phyloP scores from a whole-genome alignment of 2,888 invertebrate species.

The Eristalinus aeneus region DNA sequence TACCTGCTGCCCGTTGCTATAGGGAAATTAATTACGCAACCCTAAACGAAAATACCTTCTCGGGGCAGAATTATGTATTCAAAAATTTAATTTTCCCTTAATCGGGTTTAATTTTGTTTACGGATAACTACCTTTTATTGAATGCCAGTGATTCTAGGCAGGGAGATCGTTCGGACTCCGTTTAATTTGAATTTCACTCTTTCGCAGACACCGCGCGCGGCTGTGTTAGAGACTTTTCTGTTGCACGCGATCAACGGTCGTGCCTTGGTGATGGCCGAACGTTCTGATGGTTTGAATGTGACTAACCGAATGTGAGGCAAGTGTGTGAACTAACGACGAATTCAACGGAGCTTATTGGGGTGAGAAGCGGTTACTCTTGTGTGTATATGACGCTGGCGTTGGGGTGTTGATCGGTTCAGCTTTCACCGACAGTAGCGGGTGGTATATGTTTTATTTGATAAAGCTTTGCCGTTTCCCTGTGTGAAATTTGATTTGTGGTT shows the following conservation, averaged over 20 bases:
- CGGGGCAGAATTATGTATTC: neutral
- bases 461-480: neutral
- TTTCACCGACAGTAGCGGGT: neutral
- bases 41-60: neutral
- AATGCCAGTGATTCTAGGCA: neutral
- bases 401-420: neutral
- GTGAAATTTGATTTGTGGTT: neutral
- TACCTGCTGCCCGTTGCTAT: neutral
- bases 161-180: neutral
- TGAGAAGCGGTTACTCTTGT: neutral
- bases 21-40: slow-evolving; percentile 26
- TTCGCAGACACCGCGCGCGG: slow-evolving; percentile 13
- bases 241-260: slow-evolving; percentile 34
- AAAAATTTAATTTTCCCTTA: neutral
- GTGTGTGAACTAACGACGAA: neutral
- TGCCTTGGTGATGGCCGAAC: slow-evolving; percentile 20
- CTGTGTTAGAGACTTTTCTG: neutral
- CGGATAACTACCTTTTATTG: neutral
- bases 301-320: slow-evolving; percentile 7
- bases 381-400: neutral
- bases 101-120: neutral
- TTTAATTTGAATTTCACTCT: neutral
- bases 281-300: slow-evolving; percentile 48
- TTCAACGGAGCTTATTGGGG: neutral
- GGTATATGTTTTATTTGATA: neutral